A percentile compares a stretch with the other conserved stretches of the same genome.
Evolutionary conservation across 1,140 invertebrate species (phyloP).

Genomic region (Lasaia peninsularis): DNA sequence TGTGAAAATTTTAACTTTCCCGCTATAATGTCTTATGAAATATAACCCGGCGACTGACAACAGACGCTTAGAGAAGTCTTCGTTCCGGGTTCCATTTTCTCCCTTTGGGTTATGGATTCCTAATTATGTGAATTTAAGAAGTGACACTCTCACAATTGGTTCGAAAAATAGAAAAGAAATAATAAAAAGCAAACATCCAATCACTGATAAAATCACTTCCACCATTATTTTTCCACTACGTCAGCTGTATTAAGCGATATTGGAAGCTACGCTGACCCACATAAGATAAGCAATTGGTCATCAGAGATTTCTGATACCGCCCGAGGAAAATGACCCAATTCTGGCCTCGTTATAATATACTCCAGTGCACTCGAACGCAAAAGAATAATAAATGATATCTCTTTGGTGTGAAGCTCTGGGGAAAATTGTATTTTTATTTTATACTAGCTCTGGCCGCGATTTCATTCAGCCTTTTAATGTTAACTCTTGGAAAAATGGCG

Average conservation of each 20-base stretch:
- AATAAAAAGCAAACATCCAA: neutral
- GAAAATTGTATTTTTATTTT: neutral
- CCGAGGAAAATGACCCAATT: constrained; percentile 29
- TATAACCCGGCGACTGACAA: no score
- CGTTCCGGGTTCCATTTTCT: no score
- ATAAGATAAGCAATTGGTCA: constrained; percentile 24
- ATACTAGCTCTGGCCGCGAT: neutral
- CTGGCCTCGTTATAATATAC: constrained; percentile 17
- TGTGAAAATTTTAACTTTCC: no score
- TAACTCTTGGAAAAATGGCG: no score
- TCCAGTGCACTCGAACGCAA: constrained; percentile 1
- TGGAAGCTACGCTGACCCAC: constrained; percentile 7
- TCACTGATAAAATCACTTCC: neutral
- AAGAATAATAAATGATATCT: constrained; percentile 9
- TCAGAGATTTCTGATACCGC: constrained; percentile 29
- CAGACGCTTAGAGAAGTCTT: no score
- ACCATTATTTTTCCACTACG: neutral
- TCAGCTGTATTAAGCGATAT: constrained; percentile 2
- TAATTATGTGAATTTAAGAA: no score
- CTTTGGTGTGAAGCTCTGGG: neutral
- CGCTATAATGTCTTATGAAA: no score
- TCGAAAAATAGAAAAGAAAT: no score
- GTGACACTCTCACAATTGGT: no score
- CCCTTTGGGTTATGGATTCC: no score
- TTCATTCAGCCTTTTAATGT: neutral